phyloP scores from a whole-genome alignment of 2,888 invertebrate genomes.

The Stomorhina lunata region DNA sequence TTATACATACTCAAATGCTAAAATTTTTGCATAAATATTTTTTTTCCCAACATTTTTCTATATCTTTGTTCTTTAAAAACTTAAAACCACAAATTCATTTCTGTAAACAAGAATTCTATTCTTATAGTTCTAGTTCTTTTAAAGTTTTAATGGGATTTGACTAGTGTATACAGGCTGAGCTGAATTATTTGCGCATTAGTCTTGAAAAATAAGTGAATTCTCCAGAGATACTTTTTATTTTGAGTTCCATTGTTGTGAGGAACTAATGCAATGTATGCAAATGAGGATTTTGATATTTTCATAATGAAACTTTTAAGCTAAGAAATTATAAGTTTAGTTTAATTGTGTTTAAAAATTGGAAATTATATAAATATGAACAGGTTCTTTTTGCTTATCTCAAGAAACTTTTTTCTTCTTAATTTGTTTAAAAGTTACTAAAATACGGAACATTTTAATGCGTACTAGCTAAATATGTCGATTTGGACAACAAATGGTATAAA shows the following conservation, averaged over 20 bases:
- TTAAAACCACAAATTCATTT: slow-evolving; percentile 27
- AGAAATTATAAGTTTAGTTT: too few species aligned
- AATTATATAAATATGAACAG: too few species aligned
- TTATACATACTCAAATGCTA: background rate
- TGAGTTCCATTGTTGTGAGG: background rate
- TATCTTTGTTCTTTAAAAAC: background rate
- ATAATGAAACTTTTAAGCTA: too few species aligned
- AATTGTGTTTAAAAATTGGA: too few species aligned
- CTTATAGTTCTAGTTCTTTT: background rate
- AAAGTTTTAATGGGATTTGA: slow-evolving; percentile 60
- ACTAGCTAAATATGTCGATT: too few species aligned
- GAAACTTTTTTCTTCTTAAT: too few species aligned
- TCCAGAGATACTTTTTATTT: slow-evolving; percentile 17
- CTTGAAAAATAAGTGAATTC: slow-evolving; percentile 42
- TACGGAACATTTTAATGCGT: too few species aligned
- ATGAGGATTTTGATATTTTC: background rate
- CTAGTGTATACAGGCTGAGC: slow-evolving; percentile 57
- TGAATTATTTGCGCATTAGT: slow-evolving; percentile 65
- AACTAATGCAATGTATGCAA: background rate
- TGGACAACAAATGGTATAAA: too few species aligned
- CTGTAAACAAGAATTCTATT: slow-evolving; percentile 5
- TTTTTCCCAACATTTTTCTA: too few species aligned
- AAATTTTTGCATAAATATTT: background rate
- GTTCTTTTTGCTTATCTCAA: too few species aligned
- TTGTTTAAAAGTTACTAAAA: too few species aligned